Conservation (phyloP, 1,140 invertebrate species). For the Medauroidea extradentata region DNA sequence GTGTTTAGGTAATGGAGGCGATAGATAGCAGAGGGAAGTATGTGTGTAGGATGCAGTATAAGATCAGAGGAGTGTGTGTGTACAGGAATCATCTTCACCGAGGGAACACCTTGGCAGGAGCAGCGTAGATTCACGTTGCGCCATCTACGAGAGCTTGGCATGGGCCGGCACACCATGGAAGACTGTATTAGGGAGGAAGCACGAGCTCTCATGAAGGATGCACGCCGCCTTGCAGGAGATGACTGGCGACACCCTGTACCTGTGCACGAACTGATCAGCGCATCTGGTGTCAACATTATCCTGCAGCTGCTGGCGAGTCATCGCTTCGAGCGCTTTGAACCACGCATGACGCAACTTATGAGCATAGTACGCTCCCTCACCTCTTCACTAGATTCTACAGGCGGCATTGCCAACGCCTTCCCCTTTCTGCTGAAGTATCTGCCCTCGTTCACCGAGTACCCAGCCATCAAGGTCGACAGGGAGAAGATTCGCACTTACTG, state of each 20-base stretch:
- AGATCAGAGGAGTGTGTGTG: no score
- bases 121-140: conserved; percentile 43
- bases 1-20: no score
- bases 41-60: no score
- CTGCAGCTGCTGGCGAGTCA: neutral
- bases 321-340: neutral
- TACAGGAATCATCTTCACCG: conserved; percentile 30
- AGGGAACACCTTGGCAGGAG: conserved; percentile 37
- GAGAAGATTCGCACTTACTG: no score
- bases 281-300: conserved; percentile 2
- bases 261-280: neutral
- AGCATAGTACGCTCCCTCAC: neutral
- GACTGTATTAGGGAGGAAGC: conserved; percentile 44
- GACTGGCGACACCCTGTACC: conserved; percentile 44
- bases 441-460: neutral
- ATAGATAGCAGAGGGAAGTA: no score
- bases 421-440: neutral
- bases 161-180: conserved; percentile 50
- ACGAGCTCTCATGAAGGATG: conserved; percentile 33
- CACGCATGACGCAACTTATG: neutral
- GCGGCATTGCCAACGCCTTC: neutral
- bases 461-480: no score
- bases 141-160: conserved; percentile 50
- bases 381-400: neutral
- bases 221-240: conserved; percentile 40